Percentiles rank a stretch among this genome's conserved stretches.
phyloP scores from a whole-genome alignment of 2,113 vertebrate genomes.

The Gallinago media region DNA sequence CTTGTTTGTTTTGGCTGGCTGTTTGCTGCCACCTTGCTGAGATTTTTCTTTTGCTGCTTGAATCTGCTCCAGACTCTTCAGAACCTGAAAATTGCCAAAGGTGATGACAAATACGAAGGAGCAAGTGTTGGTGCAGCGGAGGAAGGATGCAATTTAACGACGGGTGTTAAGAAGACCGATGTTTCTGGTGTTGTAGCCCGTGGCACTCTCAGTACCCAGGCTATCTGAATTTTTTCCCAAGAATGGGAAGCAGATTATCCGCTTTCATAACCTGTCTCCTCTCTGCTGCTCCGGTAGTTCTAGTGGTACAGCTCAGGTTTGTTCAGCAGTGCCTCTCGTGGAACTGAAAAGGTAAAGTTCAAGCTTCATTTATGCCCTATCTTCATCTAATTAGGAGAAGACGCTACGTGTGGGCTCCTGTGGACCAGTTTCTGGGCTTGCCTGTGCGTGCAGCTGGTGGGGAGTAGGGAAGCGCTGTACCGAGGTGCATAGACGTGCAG shows the following conservation, averaged over 20 bases:
- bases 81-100: neutral
- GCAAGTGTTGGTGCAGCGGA: neutral
- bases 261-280: neutral
- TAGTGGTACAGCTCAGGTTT: neutral
- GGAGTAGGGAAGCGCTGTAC: neutral
- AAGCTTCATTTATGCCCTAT: neutral
- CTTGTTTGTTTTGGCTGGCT: conserved; percentile 12
- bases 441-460: neutral
- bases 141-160: neutral
- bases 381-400: neutral
- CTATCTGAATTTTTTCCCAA: neutral
- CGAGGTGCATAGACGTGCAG: accelerated
- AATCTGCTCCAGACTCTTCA: neutral
- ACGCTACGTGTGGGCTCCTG: accelerated
- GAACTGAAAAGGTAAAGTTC: neutral
- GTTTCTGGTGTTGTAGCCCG: accelerated
- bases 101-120: neutral
- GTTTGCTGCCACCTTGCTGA: conserved; percentile 66
- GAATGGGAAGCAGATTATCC: neutral
- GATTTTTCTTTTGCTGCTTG: conserved; percentile 6
- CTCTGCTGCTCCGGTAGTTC: neutral
- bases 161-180: accelerated
- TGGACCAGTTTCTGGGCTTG: neutral
- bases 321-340: neutral
- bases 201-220: neutral